Evolutionary conservation across 30 jellyfish, hydroid and myxozoan genomes (phyloP).

Genomic region (Rhopilema esculentum): DNA sequence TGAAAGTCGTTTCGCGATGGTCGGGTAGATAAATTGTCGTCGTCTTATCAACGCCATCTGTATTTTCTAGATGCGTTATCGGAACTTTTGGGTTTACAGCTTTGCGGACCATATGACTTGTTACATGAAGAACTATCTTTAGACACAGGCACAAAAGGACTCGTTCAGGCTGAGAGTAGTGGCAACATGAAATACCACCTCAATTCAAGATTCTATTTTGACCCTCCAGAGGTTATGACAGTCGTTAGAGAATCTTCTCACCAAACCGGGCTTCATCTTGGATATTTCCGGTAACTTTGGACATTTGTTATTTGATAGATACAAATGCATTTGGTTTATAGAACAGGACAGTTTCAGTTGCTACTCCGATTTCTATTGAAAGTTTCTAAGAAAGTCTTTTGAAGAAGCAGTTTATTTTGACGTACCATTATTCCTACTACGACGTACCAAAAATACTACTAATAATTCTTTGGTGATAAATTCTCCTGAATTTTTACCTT

Average conservation of each 20-base stretch:
- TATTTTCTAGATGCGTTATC: constrained; percentile 64
- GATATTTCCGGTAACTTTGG: constrained; percentile 63
- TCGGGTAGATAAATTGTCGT: too few species aligned
- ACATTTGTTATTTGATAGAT: too few species aligned
- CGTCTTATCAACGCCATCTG: too few species aligned
- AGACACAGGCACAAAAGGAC: not conserved
- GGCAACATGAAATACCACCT: constrained; percentile 10
- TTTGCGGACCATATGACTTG: constrained; percentile 86
- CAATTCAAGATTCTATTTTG: constrained; percentile 78
- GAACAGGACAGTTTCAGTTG: not conserved
- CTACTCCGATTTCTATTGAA: too few species aligned
- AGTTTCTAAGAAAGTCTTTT: too few species aligned
- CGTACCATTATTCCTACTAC: too few species aligned
- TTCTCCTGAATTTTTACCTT: too few species aligned
- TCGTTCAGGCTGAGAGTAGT: not conserved
- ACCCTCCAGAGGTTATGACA: constrained; percentile 89
- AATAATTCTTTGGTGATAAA: too few species aligned
- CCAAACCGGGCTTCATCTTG: constrained; percentile 72
- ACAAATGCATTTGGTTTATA: too few species aligned
- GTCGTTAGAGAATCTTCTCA: constrained; percentile 31
- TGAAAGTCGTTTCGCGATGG: too few species aligned
- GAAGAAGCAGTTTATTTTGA: too few species aligned
- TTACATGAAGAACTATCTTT: constrained; percentile 26
- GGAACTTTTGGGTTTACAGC: constrained; percentile 51
- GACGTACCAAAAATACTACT: too few species aligned